These are phyloP conservation scores for Anodontia alba DNA, from an alignment of 2,888 invertebrate species.

Conservation along the genomic window DNA sequence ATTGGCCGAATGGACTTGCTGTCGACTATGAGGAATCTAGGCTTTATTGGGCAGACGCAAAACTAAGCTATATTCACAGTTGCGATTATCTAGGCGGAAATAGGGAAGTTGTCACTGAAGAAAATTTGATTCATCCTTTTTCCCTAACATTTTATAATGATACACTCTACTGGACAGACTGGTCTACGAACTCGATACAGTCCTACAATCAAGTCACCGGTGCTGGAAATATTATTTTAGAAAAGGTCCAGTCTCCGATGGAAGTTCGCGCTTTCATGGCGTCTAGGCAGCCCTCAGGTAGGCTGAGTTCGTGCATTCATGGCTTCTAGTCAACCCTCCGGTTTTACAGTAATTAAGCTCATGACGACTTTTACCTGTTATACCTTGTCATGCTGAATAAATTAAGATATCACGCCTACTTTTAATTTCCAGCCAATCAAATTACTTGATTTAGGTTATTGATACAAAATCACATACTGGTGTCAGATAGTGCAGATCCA, in stretches of 20 bases:
- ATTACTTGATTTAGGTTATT: too few species aligned
- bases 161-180: slow-evolving; percentile 96
- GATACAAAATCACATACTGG: too few species aligned
- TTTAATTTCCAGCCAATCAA: too few species aligned
- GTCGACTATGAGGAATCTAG: slow-evolving; percentile 90
- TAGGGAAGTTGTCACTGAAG: slow-evolving; percentile 72
- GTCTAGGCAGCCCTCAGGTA: slow-evolving; percentile 88
- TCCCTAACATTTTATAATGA: slow-evolving; percentile 80
- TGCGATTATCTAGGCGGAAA: slow-evolving; percentile 93
- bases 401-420: too few species aligned
- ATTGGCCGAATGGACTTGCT: slow-evolving; percentile 98
- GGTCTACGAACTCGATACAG: slow-evolving; percentile 95
- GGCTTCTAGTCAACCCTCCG: too few species aligned
- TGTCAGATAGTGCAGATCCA: too few species aligned
- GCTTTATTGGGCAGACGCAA: slow-evolving; percentile 97
- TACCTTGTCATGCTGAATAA: too few species aligned
- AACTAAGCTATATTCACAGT: slow-evolving; percentile 91
- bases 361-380: too few species aligned
- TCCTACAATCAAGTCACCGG: slow-evolving; percentile 93
- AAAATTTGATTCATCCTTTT: slow-evolving; percentile 78
- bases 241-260: slow-evolving; percentile 88
- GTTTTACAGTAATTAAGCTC: too few species aligned
- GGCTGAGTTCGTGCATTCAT: too few species aligned
- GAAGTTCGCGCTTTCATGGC: slow-evolving; percentile 94
- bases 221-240: slow-evolving; percentile 88